Evolutionary conservation across 1,140 invertebrate genomes (phyloP).

Genomic region (Eciton burchellii): DNA sequence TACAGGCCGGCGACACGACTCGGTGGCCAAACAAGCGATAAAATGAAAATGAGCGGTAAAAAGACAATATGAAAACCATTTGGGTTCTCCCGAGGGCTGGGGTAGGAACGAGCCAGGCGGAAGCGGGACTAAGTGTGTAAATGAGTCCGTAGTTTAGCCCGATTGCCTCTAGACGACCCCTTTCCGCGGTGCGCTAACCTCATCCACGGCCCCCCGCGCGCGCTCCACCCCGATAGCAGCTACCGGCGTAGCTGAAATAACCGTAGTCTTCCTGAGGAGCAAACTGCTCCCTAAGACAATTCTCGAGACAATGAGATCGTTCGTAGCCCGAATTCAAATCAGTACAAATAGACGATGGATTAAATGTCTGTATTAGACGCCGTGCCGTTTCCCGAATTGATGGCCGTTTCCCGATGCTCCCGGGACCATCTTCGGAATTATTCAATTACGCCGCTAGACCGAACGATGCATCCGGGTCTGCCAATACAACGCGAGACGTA

Average conservation of each 20-base stretch:
- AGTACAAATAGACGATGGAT: constrained; percentile 52
- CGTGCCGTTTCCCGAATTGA: constrained; percentile 41
- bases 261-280: constrained; percentile 62
- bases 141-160: constrained; percentile 84
- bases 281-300: constrained; percentile 69
- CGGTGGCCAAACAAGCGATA: constrained; percentile 84
- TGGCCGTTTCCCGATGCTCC: constrained; percentile 24
- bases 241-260: constrained; percentile 69
- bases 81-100: constrained; percentile 67
- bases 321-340: constrained; percentile 74
- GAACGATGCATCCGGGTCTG: constrained; percentile 16
- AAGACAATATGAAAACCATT: constrained; percentile 86
- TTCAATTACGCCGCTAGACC: constrained; percentile 40
- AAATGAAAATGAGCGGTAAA: constrained; percentile 86
- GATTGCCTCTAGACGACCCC: constrained; percentile 80
- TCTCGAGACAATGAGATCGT: constrained; percentile 69
- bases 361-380: constrained; percentile 59
- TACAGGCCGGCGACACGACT: constrained; percentile 63
- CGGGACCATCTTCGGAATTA: constrained; percentile 34
- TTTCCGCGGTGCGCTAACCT: constrained; percentile 77
- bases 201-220: constrained; percentile 64
- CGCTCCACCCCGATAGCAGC: constrained; percentile 67
- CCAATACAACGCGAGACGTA: constrained; percentile 5
- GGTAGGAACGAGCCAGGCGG: constrained; percentile 74
- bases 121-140: constrained; percentile 82